These are phyloP conservation scores for Dasypogon diadema DNA, from an alignment of 2,888 invertebrate species.

Conservation along the genomic window DNA sequence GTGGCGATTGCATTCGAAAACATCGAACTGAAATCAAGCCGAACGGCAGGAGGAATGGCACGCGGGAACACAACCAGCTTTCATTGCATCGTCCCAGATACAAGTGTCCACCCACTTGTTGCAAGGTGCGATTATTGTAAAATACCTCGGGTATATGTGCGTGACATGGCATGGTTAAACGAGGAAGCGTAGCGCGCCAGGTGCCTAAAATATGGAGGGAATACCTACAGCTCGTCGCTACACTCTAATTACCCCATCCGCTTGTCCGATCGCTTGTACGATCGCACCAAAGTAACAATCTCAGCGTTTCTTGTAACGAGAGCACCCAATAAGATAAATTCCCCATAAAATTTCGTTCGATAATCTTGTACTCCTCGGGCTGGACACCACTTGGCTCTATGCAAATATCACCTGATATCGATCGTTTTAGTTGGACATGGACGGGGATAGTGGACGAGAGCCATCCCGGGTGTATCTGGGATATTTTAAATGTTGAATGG, in stretches of 20 bases:
- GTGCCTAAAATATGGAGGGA: background rate
- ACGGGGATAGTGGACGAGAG: background rate
- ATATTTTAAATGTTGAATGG: background rate
- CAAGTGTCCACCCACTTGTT: conserved; percentile 6
- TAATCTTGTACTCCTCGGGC: background rate
- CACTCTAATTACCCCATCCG: background rate
- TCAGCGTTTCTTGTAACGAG: background rate
- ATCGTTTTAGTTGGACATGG: background rate
- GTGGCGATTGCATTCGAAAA: background rate
- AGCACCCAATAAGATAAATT: conserved; percentile 19
- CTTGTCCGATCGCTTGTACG: background rate
- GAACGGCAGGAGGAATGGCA: background rate
- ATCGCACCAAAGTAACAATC: background rate
- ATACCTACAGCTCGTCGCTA: background rate
- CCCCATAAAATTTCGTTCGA: background rate
- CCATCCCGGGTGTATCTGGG: background rate
- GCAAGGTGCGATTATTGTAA: background rate
- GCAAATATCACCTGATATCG: background rate
- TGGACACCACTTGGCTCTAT: background rate
- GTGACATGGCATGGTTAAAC: background rate
- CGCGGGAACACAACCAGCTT: background rate
- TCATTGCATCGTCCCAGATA: background rate
- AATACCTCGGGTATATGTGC: background rate
- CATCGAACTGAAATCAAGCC: background rate
- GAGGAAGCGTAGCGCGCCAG: background rate